Evolutionary conservation across 2,113 vertebrate species (phyloP).

Genomic region (Forbesichthys agassizii): DNA sequence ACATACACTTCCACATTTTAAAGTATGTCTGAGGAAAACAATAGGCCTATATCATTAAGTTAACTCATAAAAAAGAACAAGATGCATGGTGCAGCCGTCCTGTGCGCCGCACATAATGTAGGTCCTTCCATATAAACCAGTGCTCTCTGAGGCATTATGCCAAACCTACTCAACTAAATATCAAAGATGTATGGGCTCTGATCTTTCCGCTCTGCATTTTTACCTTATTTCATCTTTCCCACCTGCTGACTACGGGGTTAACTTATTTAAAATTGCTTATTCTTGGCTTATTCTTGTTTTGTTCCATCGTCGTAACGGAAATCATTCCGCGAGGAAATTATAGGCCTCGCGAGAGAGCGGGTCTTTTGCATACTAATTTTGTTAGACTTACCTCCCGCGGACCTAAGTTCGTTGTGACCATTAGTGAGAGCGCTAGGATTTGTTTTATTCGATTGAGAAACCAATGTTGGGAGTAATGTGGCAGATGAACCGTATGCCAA

Average conservation of each 20-base stretch:
- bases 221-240: slow-evolving; percentile 83
- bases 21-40: slow-evolving; percentile 53
- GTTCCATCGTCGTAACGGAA: slow-evolving; percentile 93
- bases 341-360: slow-evolving; percentile 89
- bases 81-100: slow-evolving; percentile 67
- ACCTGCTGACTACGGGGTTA: slow-evolving; percentile 91
- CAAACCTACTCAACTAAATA: slow-evolving; percentile 87
- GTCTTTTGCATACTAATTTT: slow-evolving; percentile 99
- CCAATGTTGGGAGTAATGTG: slow-evolving; percentile 58
- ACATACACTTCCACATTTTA: slow-evolving; percentile 42
- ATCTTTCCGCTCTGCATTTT: slow-evolving; percentile 82
- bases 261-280: slow-evolving; percentile 88
- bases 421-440: slow-evolving; percentile 82
- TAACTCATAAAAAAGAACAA: slow-evolving; percentile 75
- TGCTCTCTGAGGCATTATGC: slow-evolving; percentile 57
- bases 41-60: slow-evolving; percentile 76
- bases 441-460: slow-evolving; percentile 70
- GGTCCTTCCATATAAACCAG: slow-evolving; percentile 41
- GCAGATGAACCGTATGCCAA: slow-evolving; percentile 39
- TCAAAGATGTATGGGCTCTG: slow-evolving; percentile 83
- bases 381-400: slow-evolving; percentile 97
- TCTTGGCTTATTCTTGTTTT: slow-evolving; percentile 86
- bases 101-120: slow-evolving; percentile 59
- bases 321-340: slow-evolving; percentile 96
- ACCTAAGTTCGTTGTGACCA: slow-evolving; percentile 88